Conservation (phyloP, 2,888 invertebrate species). For the Sympetrum striolatum region DNA sequence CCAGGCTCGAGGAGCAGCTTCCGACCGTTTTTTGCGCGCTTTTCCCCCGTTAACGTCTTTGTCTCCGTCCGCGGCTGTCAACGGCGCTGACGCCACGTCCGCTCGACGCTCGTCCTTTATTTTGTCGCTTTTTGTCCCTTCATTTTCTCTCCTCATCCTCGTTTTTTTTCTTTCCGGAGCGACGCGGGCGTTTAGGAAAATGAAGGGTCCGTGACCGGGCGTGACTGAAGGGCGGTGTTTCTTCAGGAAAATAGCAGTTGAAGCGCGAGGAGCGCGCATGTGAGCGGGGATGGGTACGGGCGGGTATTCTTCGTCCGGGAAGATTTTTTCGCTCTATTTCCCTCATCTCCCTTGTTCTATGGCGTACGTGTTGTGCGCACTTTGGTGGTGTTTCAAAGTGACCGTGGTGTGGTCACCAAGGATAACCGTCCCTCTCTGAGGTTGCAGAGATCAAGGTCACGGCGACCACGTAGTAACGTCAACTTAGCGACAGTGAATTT, state of each 20-base stretch:
- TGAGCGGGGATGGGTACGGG: background rate
- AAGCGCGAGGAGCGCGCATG: no score
- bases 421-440: no score
- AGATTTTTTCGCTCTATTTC: no score
- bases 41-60: background rate
- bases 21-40: background rate
- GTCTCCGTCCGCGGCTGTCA: background rate
- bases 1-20: background rate
- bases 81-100: background rate
- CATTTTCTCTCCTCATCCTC: no score
- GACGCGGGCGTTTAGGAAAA: background rate
- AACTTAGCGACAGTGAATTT: no score
- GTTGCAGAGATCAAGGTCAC: no score
- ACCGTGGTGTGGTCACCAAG: no score
- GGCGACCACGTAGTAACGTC: no score
- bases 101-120: background rate
- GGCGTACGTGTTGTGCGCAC: no score
- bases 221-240: background rate
- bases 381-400: no score
- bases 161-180: background rate
- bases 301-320: background rate
- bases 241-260: background rate
- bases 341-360: no score
- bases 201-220: background rate
- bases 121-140: background rate